phyloP scores from a whole-genome alignment of 2,888 invertebrate species.

The Leptinotarsa haldemani region DNA sequence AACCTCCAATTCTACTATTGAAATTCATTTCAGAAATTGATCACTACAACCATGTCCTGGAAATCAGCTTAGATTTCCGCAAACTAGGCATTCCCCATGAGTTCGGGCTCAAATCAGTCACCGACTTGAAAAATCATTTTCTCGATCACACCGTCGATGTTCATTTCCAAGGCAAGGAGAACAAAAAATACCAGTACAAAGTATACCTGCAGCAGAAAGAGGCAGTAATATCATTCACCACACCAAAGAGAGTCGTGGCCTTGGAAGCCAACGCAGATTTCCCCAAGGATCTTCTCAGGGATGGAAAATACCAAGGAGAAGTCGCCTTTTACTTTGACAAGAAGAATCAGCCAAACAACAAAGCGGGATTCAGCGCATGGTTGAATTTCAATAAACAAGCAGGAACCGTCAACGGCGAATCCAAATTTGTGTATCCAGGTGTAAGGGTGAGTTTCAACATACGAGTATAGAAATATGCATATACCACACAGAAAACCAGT shows the following conservation, averaged over 20 bases:
- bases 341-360: constrained; percentile 76
- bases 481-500: not conserved
- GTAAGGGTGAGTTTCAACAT: constrained; percentile 64
- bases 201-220: constrained; percentile 74
- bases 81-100: constrained; percentile 81
- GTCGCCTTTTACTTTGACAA: constrained; percentile 78
- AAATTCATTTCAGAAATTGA: constrained; percentile 65
- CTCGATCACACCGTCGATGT: constrained; percentile 77
- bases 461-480: not conserved
- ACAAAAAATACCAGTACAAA: constrained; percentile 78
- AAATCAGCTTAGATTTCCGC: constrained; percentile 77
- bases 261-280: constrained; percentile 67
- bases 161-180: constrained; percentile 77
- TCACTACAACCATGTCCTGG: constrained; percentile 72
- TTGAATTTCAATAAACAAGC: constrained; percentile 67
- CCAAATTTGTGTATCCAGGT: constrained; percentile 76
- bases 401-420: constrained; percentile 66
- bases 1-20: not conserved
- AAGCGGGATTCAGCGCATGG: constrained; percentile 70
- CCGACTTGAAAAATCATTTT: constrained; percentile 71
- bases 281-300: constrained; percentile 54
- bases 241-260: constrained; percentile 77
- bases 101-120: constrained; percentile 77
- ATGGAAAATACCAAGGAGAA: constrained; percentile 74
- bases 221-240: constrained; percentile 73